A percentile compares a stretch with the other conserved stretches of the same genome.
These are phyloP conservation scores for Oscheius sp. DNA, from an alignment of 1,140 invertebrate genomes.

Conservation along the genomic window DNA sequence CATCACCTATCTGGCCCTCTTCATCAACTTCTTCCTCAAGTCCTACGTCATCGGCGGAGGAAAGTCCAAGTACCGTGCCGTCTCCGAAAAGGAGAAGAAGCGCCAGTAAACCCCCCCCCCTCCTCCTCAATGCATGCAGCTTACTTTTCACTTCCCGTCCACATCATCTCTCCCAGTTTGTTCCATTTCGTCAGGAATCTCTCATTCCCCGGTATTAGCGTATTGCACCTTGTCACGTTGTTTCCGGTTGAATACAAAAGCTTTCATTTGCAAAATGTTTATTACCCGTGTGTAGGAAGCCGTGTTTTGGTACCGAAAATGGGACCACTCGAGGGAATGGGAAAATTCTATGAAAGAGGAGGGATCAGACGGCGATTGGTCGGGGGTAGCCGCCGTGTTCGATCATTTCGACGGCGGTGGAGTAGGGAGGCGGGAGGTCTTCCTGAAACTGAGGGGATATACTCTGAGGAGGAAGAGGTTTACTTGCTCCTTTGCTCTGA, in stretches of 20 bases:
- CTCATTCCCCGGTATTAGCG: too few relatives aligned
- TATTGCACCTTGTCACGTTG: too few relatives aligned
- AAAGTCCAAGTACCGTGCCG: constrained; percentile 53
- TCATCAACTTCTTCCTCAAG: constrained; percentile 66
- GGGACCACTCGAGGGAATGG: background rate
- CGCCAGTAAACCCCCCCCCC: too few relatives aligned
- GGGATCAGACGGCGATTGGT: background rate
- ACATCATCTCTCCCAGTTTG: too few relatives aligned
- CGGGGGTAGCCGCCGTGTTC: background rate
- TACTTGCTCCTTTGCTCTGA: background rate
- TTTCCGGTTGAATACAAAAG: too few relatives aligned
- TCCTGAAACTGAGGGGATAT: background rate
- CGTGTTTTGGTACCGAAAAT: constrained; percentile 2
- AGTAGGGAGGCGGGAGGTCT: background rate
- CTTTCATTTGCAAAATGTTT: background rate
- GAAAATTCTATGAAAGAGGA: background rate
- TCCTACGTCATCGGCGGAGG: constrained; percentile 61
- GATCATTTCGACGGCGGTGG: background rate
- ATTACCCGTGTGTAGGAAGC: background rate
- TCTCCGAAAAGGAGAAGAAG: constrained; percentile 17
- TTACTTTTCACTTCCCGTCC: too few relatives aligned
- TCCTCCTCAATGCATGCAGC: too few relatives aligned
- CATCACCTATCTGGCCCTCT: constrained; percentile 68
- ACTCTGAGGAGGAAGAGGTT: background rate
- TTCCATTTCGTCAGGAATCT: too few relatives aligned